Evolutionary conservation across 2,888 invertebrate genomes (phyloP).

Genomic region (Crematogaster levior): DNA sequence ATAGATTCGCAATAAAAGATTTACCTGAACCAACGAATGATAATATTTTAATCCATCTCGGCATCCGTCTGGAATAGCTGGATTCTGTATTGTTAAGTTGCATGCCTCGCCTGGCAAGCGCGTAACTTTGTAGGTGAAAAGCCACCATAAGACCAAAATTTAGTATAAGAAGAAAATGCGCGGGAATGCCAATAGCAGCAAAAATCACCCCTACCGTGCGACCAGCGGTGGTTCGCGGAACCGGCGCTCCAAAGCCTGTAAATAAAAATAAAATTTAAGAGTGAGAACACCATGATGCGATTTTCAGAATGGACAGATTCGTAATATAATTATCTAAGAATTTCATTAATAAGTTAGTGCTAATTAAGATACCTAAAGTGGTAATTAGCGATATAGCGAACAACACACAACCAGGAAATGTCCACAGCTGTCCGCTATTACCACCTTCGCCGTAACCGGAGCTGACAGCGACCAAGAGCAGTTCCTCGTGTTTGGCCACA

Average conservation of each 20-base stretch:
- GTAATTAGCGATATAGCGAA: slow-evolving; percentile 91
- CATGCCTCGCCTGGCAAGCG: slow-evolving; percentile 74
- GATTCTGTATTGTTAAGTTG: slow-evolving; percentile 52
- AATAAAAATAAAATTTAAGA: slow-evolving; percentile 5
- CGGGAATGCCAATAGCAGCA: slow-evolving; percentile 89
- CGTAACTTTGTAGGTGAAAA: slow-evolving; percentile 86
- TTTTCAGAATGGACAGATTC: not conserved
- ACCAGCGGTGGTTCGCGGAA: slow-evolving; percentile 89
- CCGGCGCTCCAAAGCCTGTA: slow-evolving; percentile 91
- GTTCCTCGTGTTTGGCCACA: slow-evolving; percentile 87
- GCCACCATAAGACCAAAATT: slow-evolving; percentile 87
- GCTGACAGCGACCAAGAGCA: slow-evolving; percentile 87
- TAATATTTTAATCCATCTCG: slow-evolving; percentile 80
- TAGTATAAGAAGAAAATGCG: slow-evolving; percentile 88
- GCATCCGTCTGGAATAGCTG: slow-evolving; percentile 71
- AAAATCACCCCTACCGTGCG: slow-evolving; percentile 89
- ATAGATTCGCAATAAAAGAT: slow-evolving; percentile 2
- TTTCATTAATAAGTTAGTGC: not conserved
- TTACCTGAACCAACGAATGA: slow-evolving; percentile 81
- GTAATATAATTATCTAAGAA: not conserved
- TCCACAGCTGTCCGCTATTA: slow-evolving; percentile 89
- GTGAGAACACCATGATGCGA: no score
- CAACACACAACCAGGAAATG: slow-evolving; percentile 89
- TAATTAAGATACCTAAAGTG: slow-evolving; percentile 87
- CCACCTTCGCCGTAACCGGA: slow-evolving; percentile 87